Percentiles rank a stretch among this genome's conserved stretches.
phyloP scores from a whole-genome alignment of 2,888 invertebrate species.

The Fabriciana adippe region DNA sequence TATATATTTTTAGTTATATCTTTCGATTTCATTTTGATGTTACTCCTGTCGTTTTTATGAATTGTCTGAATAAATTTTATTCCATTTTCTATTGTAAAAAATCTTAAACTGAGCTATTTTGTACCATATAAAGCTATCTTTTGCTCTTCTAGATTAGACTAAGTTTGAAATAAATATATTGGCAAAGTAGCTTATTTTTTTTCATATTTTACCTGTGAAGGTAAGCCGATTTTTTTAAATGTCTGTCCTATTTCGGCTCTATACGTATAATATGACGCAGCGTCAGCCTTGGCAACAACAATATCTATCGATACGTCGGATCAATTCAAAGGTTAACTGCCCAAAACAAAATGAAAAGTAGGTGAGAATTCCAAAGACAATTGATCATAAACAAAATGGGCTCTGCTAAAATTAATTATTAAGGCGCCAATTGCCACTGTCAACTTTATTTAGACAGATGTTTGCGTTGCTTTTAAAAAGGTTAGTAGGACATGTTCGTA shows the following conservation, averaged over 20 bases:
- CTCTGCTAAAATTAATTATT: slow-evolving; percentile 70
- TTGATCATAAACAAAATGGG: slow-evolving; percentile 52
- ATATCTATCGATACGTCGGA: slow-evolving; percentile 31
- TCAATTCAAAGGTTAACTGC: slow-evolving; percentile 43
- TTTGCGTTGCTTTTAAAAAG: slow-evolving; percentile 43
- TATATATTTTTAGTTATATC: too few species aligned
- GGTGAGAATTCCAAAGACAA: slow-evolving; percentile 47
- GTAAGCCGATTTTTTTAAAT: too few species aligned
- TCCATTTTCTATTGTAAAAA: too few species aligned
- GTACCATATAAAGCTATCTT: too few species aligned
- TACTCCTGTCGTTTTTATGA: too few species aligned
- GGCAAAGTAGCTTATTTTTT: too few species aligned
- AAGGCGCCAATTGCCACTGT: slow-evolving; percentile 65
- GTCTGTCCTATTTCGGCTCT: not conserved
- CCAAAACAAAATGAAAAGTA: slow-evolving; percentile 50
- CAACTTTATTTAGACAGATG: slow-evolving; percentile 67
- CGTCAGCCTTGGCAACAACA: not conserved
- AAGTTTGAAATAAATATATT: too few species aligned
- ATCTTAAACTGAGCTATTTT: too few species aligned
- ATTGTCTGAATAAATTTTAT: too few species aligned
- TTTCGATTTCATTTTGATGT: too few species aligned
- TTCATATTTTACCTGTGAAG: too few species aligned
- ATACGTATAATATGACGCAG: slow-evolving; percentile 10
- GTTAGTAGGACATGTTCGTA: slow-evolving; percentile 57
- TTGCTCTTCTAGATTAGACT: too few species aligned